phyloP scores from a whole-genome alignment of 2,113 vertebrate genomes.

The Brachirus orientalis region DNA sequence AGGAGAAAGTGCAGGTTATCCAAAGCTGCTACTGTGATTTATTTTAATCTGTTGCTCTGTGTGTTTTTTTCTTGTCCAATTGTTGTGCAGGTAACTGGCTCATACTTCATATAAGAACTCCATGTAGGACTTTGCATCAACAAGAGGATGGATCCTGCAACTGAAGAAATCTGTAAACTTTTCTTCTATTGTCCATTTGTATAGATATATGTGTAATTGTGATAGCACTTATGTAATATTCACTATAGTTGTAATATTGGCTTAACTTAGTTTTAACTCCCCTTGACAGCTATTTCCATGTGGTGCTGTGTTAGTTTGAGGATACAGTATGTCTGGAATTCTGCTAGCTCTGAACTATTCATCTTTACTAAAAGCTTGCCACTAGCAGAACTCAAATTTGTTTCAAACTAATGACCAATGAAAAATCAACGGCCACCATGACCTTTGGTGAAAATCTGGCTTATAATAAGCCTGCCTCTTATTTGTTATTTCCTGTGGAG shows the following conservation, averaged over 20 bases:
- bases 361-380: conserved; percentile 83
- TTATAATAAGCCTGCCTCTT: too few relatives aligned
- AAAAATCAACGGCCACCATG: conserved; percentile 8
- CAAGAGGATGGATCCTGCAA: conserved; percentile 43
- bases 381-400: conserved; percentile 87
- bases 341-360: conserved; percentile 87
- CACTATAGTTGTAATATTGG: background rate
- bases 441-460: conserved; percentile 1
- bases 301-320: conserved; percentile 60
- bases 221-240: background rate
- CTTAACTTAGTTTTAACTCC: background rate
- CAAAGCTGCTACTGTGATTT: conserved; percentile 55
- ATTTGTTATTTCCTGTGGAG: too few relatives aligned
- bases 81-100: conserved; percentile 30
- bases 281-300: conserved; percentile 10
- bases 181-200: conserved; percentile 1
- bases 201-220: conserved; percentile 31
- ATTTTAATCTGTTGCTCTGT: conserved; percentile 60
- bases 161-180: conserved; percentile 34
- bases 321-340: conserved; percentile 85
- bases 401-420: conserved; percentile 69
- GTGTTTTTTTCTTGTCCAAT: conserved; percentile 11
- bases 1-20: conserved; percentile 67
- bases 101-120: conserved; percentile 14
- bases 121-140: conserved; percentile 21